These are phyloP conservation scores for Hirtodrosophila confusa DNA, from an alignment of 2,888 invertebrate genomes.

Conservation along the genomic window DNA sequence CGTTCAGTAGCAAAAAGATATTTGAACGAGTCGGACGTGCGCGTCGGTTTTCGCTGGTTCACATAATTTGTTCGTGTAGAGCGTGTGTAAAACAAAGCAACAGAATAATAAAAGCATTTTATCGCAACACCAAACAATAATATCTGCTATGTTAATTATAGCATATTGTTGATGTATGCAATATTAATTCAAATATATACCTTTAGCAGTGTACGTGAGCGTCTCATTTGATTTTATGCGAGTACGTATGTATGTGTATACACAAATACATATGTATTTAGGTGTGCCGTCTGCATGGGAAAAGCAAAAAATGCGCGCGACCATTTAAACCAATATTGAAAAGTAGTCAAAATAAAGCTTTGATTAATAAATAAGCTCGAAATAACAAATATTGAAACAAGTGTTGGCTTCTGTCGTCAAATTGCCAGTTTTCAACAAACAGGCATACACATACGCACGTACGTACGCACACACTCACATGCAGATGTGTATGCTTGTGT, in stretches of 20 bases:
- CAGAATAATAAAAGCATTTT: constrained; percentile 19
- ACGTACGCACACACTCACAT: neutral
- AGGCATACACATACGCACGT: constrained; percentile 24
- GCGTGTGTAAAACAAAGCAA: constrained; percentile 34
- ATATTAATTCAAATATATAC: constrained; percentile 24
- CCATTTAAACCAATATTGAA: constrained; percentile 39
- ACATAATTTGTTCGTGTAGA: constrained; percentile 48
- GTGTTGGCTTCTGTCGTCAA: constrained; percentile 40
- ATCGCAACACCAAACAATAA: constrained; percentile 31
- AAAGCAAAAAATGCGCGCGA: constrained; percentile 24
- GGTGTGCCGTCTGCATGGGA: constrained; percentile 44
- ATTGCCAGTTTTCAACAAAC: constrained; percentile 47
- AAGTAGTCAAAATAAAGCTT: constrained; percentile 20
- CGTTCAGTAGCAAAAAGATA: constrained; percentile 49
- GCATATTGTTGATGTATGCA: constrained; percentile 23
- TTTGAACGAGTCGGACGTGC: constrained; percentile 41
- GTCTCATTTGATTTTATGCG: constrained; percentile 50
- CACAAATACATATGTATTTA: constrained; percentile 38
- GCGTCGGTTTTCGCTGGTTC: constrained; percentile 33
- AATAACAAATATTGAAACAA: constrained; percentile 57
- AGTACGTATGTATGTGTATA: constrained; percentile 30
- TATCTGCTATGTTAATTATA: constrained; percentile 28
- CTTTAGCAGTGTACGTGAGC: constrained; percentile 42
- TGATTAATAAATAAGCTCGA: constrained; percentile 33
- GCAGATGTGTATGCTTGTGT: constrained; percentile 14